Evolutionary conservation across 1,140 invertebrate species (phyloP), one percentile per base, ranked within the genome.

Genomic region (Elymnias hypermnestra): DNA sequence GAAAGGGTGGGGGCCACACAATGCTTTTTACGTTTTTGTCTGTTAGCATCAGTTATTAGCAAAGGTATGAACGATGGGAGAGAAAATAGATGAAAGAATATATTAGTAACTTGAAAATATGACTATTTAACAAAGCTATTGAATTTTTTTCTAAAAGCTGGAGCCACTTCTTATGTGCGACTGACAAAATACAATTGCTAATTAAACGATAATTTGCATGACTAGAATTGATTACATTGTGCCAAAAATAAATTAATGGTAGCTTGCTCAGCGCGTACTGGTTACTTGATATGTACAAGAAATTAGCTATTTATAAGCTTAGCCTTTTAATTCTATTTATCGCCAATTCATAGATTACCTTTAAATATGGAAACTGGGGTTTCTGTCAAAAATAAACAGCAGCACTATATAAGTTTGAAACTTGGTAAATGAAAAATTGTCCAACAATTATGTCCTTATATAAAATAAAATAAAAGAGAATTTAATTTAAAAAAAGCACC

Each of bases 1-100:
- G 73, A 65, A 78, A 86, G 43, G 72, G 67, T 54, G 90, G 89
- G 54, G 90, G 90, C 90, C 90, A 91, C 63, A 89, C 86, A 78
- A 91, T 87, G 71, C 86, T 89, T 83, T 87, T 87, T 28, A 87
- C 75, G 72, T 78, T 83, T 76, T 87, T 85, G 49, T 63, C 86
- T 88, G 65, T 82, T 83, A 75, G 71, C 60, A 49, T 50, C 42
- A 40, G 62, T 67, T 52, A 55, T 55, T 63, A 51, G 26, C 47
- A 41, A 59, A 41, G 63, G 59, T 72, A 65, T 33, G 43, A 65
- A 57, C 59, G 64, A 66, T 52, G 57, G 56, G 59, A 60, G 50
- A 58, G 40, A 69, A 66, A 76, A 71, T 61, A 72, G 52, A 78
- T 73, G 66, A 78, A 83, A 72, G 51, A 53, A 70, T 49, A 56